Base-by-base conservation (phyloP, 2,888 invertebrate species). In the Aromia moschata region DNA sequence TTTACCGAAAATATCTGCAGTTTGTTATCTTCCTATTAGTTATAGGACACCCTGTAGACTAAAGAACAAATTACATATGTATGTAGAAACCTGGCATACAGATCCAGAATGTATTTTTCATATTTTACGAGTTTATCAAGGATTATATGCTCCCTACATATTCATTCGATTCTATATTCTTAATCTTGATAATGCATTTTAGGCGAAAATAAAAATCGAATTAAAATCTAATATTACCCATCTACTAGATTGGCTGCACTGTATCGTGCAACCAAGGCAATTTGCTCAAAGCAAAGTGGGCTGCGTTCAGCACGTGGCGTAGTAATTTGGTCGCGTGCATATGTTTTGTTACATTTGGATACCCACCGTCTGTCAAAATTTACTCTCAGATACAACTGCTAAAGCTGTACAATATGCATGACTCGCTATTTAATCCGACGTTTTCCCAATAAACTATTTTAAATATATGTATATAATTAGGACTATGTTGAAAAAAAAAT, bases 191-290 rank as follows among this genome's bases (percentile, higher is more conserved):
- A 64, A 64, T 62, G 64, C 43, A 62, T 60, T 51, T 58, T 41
- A 46, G 41, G 41, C 57, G 56, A 64, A 62, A 61, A 62, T 62
- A 62, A 64, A 69, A 67, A 69, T 69, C 67, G 65, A 69, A 67
- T 69, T 69, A 67, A 69, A 63, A 60, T 65, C 60, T 59, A 62
- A 65, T 69, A 62, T 60, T 55, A 55, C 60, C 65, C 65, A 67
- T 67, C 61, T 61, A 60, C 47, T 58, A 58, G 58, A 54, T 64
- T 56, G 55, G 40, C 25, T 45, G 44, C 56, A 51, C 51, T 55
- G 54, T 49, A 53, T 14, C 38, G 36, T 14, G 43, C 52, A 38
- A 56, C 25, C 25, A 10, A 11, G 51, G 56, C 58, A 60, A 64
- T 60, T 64, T 64, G 60, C 33, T 53, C 51, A 53, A 60, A 60